A percentile compares a stretch with the other conserved stretches of the same genome.
Evolutionary conservation across 2,113 vertebrate genomes (phyloP).

Genomic region (Acanthochromis polyacanthus): DNA sequence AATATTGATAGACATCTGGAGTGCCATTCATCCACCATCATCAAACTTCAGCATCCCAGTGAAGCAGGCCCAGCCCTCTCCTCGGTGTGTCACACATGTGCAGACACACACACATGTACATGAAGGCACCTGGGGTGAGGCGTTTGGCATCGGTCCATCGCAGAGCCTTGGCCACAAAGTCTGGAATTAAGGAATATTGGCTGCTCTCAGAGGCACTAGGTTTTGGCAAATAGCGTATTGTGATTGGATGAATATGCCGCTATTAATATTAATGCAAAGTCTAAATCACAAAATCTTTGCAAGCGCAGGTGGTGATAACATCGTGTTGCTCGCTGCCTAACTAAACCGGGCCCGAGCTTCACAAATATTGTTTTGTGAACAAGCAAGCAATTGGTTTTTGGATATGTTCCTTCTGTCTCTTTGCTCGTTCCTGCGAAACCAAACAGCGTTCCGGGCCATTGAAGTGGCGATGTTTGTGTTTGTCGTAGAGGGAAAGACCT

Average conservation of each 20-base stretch:
- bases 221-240: constrained; percentile 64
- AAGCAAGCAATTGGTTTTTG: constrained; percentile 28
- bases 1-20: constrained; percentile 90
- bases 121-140: constrained; percentile 49
- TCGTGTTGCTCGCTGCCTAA: constrained; percentile 19
- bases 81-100: constrained; percentile 30
- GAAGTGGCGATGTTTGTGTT: constrained; percentile 56
- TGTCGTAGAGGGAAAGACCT: constrained; percentile 46
- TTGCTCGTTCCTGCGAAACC: constrained; percentile 24
- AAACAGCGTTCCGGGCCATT: constrained; percentile 15
- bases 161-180: constrained; percentile 61
- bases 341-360: constrained; percentile 20
- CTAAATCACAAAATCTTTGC: constrained; percentile 32
- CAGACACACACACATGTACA: constrained; percentile 40
- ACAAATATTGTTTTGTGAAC: constrained; percentile 55
- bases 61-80: constrained; percentile 73
- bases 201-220: constrained; percentile 66
- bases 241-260: constrained; percentile 65
- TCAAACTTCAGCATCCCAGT: constrained; percentile 75
- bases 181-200: constrained; percentile 62
- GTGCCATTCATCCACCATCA: constrained; percentile 79
- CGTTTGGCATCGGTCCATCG: constrained; percentile 61
- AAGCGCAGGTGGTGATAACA: constrained; percentile 50
- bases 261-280: constrained; percentile 52
- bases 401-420: constrained; percentile 33